These are phyloP conservation scores for Amazona finschi DNA, from an alignment of 2,797 vertebrate species.

Conservation along the genomic window DNA sequence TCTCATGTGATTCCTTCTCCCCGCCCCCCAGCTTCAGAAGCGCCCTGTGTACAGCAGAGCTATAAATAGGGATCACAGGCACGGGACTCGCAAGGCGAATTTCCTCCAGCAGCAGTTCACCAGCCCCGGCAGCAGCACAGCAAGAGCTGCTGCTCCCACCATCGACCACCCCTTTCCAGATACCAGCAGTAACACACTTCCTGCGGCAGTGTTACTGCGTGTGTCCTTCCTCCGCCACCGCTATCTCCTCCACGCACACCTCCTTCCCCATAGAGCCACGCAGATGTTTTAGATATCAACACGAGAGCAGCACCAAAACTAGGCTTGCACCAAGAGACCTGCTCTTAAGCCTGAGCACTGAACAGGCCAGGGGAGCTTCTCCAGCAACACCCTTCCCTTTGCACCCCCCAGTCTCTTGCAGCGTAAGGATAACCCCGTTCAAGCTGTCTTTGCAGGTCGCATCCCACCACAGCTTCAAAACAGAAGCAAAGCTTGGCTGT, in stretches of 20 bases:
- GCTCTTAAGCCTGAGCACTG: neutral
- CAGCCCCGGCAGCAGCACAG: neutral
- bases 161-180: neutral
- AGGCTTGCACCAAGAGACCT: neutral
- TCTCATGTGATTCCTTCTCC: neutral
- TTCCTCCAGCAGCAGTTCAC: neutral
- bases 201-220: rapidly evolving
- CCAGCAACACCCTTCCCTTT: neutral
- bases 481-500: neutral
- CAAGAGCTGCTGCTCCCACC: neutral
- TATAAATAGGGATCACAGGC: neutral
- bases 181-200: rapidly evolving
- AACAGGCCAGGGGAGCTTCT: neutral
- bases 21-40: neutral
- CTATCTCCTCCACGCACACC: neutral
- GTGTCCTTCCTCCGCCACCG: rapidly evolving
- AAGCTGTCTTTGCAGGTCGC: neutral
- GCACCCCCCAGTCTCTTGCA: rapidly evolving
- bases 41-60: neutral
- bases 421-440: neutral
- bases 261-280: neutral
- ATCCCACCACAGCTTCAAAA: neutral
- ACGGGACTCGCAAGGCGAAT: rapidly evolving
- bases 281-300: rapidly evolving
- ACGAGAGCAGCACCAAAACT: neutral